Evolutionary conservation across 2,797 vertebrate genomes (phyloP).

Genomic region (Kryptolebias ocellatus): DNA sequence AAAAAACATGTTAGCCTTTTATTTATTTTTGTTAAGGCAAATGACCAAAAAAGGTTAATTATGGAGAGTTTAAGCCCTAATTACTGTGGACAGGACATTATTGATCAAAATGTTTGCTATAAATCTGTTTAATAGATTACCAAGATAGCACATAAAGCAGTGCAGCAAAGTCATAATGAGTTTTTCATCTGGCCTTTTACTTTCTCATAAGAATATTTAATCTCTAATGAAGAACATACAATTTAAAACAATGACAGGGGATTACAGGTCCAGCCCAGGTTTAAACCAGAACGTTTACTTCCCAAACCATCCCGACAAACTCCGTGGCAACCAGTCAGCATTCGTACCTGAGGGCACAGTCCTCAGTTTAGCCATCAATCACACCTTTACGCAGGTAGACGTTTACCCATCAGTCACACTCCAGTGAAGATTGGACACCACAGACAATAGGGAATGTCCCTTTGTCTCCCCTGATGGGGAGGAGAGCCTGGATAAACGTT

Average conservation of each 20-base stretch:
- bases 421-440: conserved; percentile 54
- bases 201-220: conserved; percentile 28
- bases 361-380: conserved; percentile 72
- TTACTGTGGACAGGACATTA: conserved; percentile 28
- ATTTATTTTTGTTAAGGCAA: too few species aligned
- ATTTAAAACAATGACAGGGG: conserved; percentile 1
- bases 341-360: conserved; percentile 59
- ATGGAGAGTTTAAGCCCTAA: conserved; percentile 11
- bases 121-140: conserved; percentile 54
- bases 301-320: conserved; percentile 18
- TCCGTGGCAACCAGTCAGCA: conserved; percentile 41
- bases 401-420: conserved; percentile 80
- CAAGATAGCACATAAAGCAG: conserved; percentile 44
- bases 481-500: conserved; percentile 76
- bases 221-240: conserved; percentile 5
- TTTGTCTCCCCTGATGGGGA: conserved; percentile 66
- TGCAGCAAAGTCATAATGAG: conserved; percentile 48
- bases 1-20: too few species aligned
- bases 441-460: conserved; percentile 72
- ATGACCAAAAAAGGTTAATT: background rate
- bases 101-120: conserved; percentile 19
- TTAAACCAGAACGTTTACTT: conserved; percentile 43
- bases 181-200: conserved; percentile 55
- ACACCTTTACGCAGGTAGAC: conserved; percentile 75
- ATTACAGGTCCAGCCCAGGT: conserved; percentile 28